Base-by-base conservation (phyloP, 2,888 invertebrate genomes). In the Campoplex capitator region DNA sequence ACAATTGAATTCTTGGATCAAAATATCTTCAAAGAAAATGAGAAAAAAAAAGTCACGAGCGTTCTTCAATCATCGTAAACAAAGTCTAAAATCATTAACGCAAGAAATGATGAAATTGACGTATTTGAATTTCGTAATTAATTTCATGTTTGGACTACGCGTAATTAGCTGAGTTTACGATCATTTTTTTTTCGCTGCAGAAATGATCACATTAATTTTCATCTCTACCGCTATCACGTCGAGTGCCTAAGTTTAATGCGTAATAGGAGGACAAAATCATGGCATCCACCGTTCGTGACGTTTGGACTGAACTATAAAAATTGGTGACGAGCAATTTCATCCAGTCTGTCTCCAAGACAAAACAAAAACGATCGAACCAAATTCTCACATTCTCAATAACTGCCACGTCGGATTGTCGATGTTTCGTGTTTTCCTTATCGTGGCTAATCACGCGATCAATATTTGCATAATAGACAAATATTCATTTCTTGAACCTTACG, bases 391-490 rank as follows among this genome's bases (percentile, higher is more conserved):
- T 62, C 62, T 48, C 45, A n/a, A 18, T n/a, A 16, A 76, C 3
- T 18, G 32, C 2, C 38, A 48, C 58, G 58, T 75, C 58, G 42
- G 42, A 48, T 11, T 18, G 23, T 73, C 11, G 54, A n/a, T 48
- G 28, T 18, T 32, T 76, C 23, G 23, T 48, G 45, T 76, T 73
- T 73, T 76, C 65, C 76, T 56, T 18, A 76, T 65, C 9, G 32
- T 32, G 65, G 28, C 48, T 45, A 18, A 76, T 65, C 76, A 76
- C 76, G 76, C 76, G 45, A 76, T 3, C 16, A 32, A 76, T 9
- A 75, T 75, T 75, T 75, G 58, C 56, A 62, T 51, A 56, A 56
- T 54, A 23, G 38, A 18, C 54, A 16, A 73, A 48, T 23, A 48
- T 28, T 73, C 28, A 51, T 35, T 35, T 23, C 13, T 42, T 11